Evolutionary conservation across 2,888 invertebrate genomes (phyloP).

Genomic region (Lottia gigantea): DNA sequence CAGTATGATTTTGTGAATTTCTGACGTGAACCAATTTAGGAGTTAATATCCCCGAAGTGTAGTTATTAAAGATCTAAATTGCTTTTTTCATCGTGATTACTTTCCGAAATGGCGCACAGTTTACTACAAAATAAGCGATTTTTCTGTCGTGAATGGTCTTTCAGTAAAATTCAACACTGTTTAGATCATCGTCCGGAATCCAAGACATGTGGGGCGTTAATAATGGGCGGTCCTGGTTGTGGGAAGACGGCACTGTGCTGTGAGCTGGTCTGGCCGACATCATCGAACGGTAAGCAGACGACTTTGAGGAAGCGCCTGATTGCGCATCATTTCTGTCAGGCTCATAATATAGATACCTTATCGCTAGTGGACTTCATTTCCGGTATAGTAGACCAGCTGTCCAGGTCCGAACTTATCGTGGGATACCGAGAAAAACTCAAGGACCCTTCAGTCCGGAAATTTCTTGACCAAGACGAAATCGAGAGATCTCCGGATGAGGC

Average conservation of each 20-base stretch:
- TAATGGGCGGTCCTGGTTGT: slow-evolving; percentile 91
- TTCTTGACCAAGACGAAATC: slow-evolving; percentile 79
- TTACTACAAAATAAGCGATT: slow-evolving; percentile 71
- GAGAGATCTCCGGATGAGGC: slow-evolving; percentile 91
- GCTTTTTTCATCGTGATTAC: background rate
- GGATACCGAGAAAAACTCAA: slow-evolving; percentile 67
- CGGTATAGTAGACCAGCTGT: slow-evolving; percentile 74
- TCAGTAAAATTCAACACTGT: slow-evolving; percentile 91
- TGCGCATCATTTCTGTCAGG: slow-evolving; percentile 84
- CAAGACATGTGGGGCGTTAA: slow-evolving; percentile 86
- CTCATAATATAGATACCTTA: slow-evolving; percentile 73
- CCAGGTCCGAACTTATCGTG: slow-evolving; percentile 65
- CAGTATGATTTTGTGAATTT: too few species aligned
- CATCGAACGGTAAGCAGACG: slow-evolving; percentile 69
- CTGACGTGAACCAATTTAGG: too few species aligned
- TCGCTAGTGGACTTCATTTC: slow-evolving; percentile 85
- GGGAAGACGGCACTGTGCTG: slow-evolving; percentile 80
- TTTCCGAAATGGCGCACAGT: slow-evolving; percentile 56
- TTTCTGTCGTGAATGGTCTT: slow-evolving; percentile 95
- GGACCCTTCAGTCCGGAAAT: slow-evolving; percentile 81
- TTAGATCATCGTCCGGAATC: slow-evolving; percentile 83
- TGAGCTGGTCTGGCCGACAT: slow-evolving; percentile 76
- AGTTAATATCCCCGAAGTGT: too few species aligned
- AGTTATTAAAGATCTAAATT: background rate
- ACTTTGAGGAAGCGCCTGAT: slow-evolving; percentile 82